Evolutionary conservation across 2,797 vertebrate species (phyloP).

Genomic region (Clarias fuscus): DNA sequence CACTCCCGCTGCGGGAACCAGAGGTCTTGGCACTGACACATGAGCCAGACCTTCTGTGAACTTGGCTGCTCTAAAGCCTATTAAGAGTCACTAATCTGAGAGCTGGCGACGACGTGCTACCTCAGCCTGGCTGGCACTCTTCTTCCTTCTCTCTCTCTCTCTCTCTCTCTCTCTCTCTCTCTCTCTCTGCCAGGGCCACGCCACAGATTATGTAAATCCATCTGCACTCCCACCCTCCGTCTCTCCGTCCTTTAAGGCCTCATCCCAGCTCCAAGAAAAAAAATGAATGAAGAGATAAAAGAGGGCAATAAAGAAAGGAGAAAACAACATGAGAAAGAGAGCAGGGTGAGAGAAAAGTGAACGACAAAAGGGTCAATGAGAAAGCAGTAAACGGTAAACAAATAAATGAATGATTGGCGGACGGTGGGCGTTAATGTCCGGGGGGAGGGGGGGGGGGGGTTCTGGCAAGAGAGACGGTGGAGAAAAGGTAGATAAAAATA

Average conservation of each 20-base stretch:
- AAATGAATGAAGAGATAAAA: conserved; percentile 76
- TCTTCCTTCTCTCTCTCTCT: conserved; percentile 49
- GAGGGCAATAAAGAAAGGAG: conserved; percentile 53
- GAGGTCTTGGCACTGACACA: conserved; percentile 57
- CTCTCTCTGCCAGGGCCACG: conserved; percentile 64
- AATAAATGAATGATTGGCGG: conserved; percentile 59
- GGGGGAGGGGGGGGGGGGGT: too few relatives aligned
- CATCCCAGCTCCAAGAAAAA: conserved; percentile 68
- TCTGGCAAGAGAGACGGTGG: not conserved
- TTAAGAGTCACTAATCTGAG: conserved; percentile 62
- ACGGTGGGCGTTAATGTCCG: not conserved
- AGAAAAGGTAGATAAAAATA: not conserved
- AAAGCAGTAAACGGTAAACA: conserved; percentile 52
- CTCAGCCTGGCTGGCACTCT: conserved; percentile 76
- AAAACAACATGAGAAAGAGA: conserved; percentile 51
- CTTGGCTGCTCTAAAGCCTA: conserved; percentile 61
- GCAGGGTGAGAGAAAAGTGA: conserved; percentile 55
- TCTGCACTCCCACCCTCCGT: conserved; percentile 68
- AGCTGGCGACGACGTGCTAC: conserved; percentile 69
- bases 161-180: conserved; percentile 47
- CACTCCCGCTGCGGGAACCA: conserved; percentile 51
- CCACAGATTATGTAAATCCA: conserved; percentile 82
- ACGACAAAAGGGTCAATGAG: conserved; percentile 51
- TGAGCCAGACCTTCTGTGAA: conserved; percentile 60
- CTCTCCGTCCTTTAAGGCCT: conserved; percentile 68